A percentile compares a stretch with the other conserved stretches of the same genome.
phyloP scores from a whole-genome alignment of 2,113 vertebrate genomes.

The Pachycephala philippinensis region DNA sequence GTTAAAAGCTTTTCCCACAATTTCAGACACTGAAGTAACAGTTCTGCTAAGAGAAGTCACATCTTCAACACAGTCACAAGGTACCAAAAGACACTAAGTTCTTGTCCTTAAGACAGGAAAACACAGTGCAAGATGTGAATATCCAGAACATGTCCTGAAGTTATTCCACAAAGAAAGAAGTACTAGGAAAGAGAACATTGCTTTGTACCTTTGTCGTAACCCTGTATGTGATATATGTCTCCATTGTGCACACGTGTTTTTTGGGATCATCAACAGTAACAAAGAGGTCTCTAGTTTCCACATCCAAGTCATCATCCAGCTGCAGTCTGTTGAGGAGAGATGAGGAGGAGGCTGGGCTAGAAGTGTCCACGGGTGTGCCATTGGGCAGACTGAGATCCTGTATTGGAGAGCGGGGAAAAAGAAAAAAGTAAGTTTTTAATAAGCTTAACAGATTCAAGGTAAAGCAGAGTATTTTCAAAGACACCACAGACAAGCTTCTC shows the following conservation, averaged over 20 bases:
- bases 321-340: constrained; percentile 92
- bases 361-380: constrained; percentile 87
- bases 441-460: background rate
- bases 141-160: background rate
- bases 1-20: background rate
- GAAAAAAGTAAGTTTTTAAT: background rate
- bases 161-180: background rate
- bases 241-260: constrained; percentile 97
- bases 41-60: background rate
- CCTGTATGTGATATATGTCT: constrained; percentile 96
- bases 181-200: background rate
- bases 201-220: constrained; percentile 90
- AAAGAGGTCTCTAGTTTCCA: constrained; percentile 93
- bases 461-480: background rate
- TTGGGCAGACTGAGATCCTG: constrained; percentile 90
- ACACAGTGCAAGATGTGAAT: background rate
- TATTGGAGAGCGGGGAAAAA: background rate
- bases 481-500: background rate
- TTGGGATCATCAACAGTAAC: constrained; percentile 96
- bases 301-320: constrained; percentile 89
- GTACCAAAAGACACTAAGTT: background rate
- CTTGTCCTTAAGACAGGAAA: background rate
- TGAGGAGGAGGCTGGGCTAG: constrained; percentile 88
- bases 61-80: background rate
- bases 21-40: background rate